A percentile compares a stretch with the other conserved stretches of the same genome.
Evolutionary conservation across 2,888 invertebrate genomes (phyloP).

Genomic region (Caenorhabditis japonica): DNA sequence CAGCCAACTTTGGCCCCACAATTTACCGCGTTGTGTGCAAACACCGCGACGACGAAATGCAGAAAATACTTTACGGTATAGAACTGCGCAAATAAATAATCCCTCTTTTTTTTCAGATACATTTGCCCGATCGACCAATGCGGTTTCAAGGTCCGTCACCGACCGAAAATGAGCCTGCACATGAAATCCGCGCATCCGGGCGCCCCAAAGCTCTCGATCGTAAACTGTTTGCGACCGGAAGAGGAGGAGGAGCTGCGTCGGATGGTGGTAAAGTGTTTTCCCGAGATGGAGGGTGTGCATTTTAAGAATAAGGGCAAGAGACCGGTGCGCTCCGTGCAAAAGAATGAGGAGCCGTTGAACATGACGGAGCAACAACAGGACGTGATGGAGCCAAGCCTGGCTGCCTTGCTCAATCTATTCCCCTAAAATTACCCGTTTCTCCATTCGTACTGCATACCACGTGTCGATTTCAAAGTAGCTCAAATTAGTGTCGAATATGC

Average conservation of each 20-base stretch:
- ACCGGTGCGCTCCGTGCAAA: too few relatives aligned
- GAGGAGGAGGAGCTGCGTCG: conserved; percentile 17
- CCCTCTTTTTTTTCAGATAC: conserved; percentile 21
- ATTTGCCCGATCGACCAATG: conserved; percentile 14
- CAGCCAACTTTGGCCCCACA: too few relatives aligned
- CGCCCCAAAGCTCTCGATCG: neutral
- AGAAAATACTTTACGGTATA: too few relatives aligned
- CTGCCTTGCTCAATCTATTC: too few relatives aligned
- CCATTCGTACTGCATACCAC: conserved; percentile 34
- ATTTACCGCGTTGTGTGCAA: too few relatives aligned
- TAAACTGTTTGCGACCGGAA: conserved; percentile 8
- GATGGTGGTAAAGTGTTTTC: conserved; percentile 25
- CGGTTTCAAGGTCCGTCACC: conserved; percentile 26
- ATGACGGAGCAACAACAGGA: too few relatives aligned
- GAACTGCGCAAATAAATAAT: neutral
- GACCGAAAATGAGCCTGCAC: conserved; percentile 29
- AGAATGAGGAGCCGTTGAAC: neutral
- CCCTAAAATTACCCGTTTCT: conserved; percentile 9
- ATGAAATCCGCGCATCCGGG: conserved; percentile 5
- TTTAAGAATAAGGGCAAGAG: neutral
- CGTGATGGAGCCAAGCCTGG: too few relatives aligned
- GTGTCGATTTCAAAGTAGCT: conserved; percentile 26
- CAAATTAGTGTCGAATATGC: neutral
- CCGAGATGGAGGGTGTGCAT: too few relatives aligned
- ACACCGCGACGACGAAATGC: too few relatives aligned